Evolutionary conservation across 2,113 vertebrate genomes (phyloP).

Genomic region (Pomatostomus ruficeps): DNA sequence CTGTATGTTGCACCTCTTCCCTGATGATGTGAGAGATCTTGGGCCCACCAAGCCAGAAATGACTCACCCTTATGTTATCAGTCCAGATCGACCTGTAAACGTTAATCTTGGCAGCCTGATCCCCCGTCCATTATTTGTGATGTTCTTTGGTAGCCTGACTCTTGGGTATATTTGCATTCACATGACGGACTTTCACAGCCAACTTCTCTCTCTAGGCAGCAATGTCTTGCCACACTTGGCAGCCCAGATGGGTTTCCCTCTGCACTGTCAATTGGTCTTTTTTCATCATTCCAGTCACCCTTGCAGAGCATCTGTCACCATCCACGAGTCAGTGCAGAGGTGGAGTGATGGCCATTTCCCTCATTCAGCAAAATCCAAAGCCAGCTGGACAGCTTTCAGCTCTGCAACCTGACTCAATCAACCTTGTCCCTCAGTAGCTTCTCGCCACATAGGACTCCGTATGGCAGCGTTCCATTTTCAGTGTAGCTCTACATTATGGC

Average conservation of each 20-base stretch:
- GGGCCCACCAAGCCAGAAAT: neutral
- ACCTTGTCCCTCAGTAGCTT: neutral
- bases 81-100: neutral
- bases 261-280: neutral
- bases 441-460: neutral
- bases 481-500: neutral
- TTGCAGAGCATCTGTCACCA: neutral
- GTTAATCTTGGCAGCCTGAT: neutral
- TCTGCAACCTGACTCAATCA: neutral
- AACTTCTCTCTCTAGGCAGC: neutral
- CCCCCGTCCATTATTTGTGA: neutral
- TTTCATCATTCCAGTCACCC: neutral
- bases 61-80: neutral
- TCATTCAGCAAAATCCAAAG: neutral
- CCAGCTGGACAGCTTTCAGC: neutral
- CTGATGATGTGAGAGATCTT: neutral
- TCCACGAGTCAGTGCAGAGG: neutral
- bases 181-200: neutral
- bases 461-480: neutral
- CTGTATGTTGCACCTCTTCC: neutral
- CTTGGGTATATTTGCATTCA: neutral
- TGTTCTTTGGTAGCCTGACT: neutral
- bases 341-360: neutral
- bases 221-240: neutral
- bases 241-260: neutral